phyloP scores from a whole-genome alignment of 2,888 invertebrate species.

The Drosophila recens region DNA sequence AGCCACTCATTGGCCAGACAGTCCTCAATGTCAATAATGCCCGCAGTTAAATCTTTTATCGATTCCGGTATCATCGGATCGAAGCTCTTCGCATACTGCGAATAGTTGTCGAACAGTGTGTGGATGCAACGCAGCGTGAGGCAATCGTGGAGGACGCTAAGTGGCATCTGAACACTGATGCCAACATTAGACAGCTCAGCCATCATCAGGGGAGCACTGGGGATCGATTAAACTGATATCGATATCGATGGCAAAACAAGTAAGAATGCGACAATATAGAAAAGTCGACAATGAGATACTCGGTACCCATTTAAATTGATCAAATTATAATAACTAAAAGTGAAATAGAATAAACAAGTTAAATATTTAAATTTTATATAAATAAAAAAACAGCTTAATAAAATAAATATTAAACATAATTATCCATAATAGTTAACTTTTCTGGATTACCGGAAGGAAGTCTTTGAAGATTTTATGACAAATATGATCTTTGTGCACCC shows the following conservation, averaged over 20 bases:
- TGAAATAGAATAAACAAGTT: background rate
- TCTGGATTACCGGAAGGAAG: no score
- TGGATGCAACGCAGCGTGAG: conserved; percentile 78
- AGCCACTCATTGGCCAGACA: conserved; percentile 74
- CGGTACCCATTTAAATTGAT: background rate
- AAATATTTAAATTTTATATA: background rate
- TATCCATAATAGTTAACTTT: no score
- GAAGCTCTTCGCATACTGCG: conserved; percentile 71
- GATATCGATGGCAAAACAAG: background rate
- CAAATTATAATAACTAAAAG: background rate
- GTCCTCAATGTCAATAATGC: conserved; percentile 59
- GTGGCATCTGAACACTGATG: conserved; percentile 68
- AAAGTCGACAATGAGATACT: background rate
- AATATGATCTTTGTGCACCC: no score
- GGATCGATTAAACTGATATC: background rate
- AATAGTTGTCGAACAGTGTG: conserved; percentile 73
- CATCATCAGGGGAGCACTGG: conserved; percentile 65
- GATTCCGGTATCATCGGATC: conserved; percentile 35
- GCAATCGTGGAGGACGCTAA: conserved; percentile 69
- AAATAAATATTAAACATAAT: no score
- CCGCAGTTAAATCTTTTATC: conserved; percentile 48
- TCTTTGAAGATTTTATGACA: no score
- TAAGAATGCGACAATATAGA: background rate
- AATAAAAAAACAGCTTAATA: background rate
- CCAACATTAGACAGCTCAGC: conserved; percentile 57